phyloP scores from a whole-genome alignment of 1,140 invertebrate species.

The Epicauta chinensis region DNA sequence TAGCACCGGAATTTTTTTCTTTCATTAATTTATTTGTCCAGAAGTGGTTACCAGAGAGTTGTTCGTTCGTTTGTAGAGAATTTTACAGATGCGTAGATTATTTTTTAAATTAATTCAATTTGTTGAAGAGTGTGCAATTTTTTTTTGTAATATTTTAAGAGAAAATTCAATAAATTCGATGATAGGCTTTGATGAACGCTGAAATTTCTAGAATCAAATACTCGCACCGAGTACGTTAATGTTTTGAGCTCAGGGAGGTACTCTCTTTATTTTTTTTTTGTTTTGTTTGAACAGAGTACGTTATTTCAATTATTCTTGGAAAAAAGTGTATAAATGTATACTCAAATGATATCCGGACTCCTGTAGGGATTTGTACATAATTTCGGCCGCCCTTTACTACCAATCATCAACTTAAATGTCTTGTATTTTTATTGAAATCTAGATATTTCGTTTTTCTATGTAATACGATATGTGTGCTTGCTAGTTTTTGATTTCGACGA shows the following conservation, averaged over 20 bases:
- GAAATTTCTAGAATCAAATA: conserved; percentile 12
- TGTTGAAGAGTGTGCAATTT: conserved; percentile 25
- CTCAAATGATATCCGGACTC: conserved; percentile 2
- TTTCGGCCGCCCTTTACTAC: too few species aligned
- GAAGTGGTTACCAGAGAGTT: conserved; percentile 20
- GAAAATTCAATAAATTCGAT: not conserved
- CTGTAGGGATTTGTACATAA: conserved; percentile 12
- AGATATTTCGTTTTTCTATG: conserved; percentile 5
- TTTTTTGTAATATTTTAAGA: conserved; percentile 9
- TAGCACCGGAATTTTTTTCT: not conserved
- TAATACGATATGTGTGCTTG: conserved; percentile 24
- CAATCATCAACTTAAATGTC: too few species aligned
- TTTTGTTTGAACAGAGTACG: conserved; percentile 9
- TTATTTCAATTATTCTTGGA: not conserved
- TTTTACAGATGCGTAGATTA: conserved; percentile 19
- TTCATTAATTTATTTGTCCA: too few species aligned
- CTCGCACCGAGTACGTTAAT: conserved; percentile 23
- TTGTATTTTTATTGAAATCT: not conserved
- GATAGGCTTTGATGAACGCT: conserved; percentile 13
- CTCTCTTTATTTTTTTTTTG: conserved; percentile 21
- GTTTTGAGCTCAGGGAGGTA: conserved; percentile 32
- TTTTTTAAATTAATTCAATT: conserved; percentile 6
- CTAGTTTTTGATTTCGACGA: too few species aligned
- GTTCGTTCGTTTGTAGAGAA: conserved; percentile 21
- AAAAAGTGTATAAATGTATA: conserved; percentile 16